Conservation (phyloP, 2,888 invertebrate species). For the Caenorhabditis sulstoni region DNA sequence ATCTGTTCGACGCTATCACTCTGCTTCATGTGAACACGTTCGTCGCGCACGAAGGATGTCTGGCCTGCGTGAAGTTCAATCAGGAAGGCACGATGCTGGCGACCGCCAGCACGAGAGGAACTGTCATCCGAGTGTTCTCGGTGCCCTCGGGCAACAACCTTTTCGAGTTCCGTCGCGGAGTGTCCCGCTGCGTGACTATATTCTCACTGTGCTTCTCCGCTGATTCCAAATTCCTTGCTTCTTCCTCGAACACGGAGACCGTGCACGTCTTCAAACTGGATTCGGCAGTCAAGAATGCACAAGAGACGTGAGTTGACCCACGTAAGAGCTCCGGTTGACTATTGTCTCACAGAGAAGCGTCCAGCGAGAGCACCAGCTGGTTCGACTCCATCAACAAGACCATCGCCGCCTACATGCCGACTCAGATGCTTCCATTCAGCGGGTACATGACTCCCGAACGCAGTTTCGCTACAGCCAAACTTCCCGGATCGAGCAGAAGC, state of each 20-base stretch:
- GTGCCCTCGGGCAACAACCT: constrained; percentile 90
- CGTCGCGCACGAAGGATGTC: constrained; percentile 94
- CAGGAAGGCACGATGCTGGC: constrained; percentile 85
- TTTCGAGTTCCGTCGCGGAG: constrained; percentile 95
- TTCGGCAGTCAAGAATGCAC: no score
- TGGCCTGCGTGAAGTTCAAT: constrained; percentile 95
- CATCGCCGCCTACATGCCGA: constrained; percentile 90
- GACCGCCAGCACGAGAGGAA: constrained; percentile 84
- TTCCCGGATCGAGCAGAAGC: constrained; percentile 90
- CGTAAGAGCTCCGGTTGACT: no score
- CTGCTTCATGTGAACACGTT: constrained; percentile 97
- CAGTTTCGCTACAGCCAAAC: constrained; percentile 93
- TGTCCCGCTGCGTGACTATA: constrained; percentile 90
- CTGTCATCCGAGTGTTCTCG: constrained; percentile 96
- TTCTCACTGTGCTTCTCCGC: constrained; percentile 94
- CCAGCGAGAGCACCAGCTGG: constrained; percentile 85
- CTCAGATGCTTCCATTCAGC: constrained; percentile 84
- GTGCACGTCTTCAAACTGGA: constrained; percentile 96
- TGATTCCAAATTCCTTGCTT: constrained; percentile 91
- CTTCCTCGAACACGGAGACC: constrained; percentile 95
- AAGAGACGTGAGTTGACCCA: no score
- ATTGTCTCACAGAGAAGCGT: constrained; percentile 65
- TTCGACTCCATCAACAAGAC: constrained; percentile 92
- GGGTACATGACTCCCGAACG: constrained; percentile 96
- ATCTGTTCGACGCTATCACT: constrained; percentile 94